Evolutionary conservation across 2,113 vertebrate genomes (phyloP).

Genomic region (Ameiurus melas): DNA sequence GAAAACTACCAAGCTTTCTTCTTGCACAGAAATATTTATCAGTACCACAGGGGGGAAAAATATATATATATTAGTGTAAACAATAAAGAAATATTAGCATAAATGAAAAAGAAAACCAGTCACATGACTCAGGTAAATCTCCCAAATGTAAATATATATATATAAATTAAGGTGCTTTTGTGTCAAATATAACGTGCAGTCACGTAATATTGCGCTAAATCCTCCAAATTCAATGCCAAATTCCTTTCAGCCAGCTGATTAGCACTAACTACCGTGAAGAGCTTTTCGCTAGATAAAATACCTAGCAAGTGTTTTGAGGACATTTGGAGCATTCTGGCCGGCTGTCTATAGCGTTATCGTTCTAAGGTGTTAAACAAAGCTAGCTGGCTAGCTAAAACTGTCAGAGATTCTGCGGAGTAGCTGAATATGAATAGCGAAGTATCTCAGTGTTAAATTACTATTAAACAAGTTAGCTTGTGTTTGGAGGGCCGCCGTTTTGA

Average conservation of each 20-base stretch:
- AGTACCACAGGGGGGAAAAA: too few relatives aligned
- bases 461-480: not conserved
- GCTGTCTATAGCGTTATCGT: not conserved
- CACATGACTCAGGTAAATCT: not conserved
- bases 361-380: not conserved
- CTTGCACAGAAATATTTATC: not conserved
- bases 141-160: not conserved
- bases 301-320: not conserved
- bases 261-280: not conserved
- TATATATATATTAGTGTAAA: not conserved
- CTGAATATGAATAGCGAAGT: not conserved
- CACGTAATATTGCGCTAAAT: too few relatives aligned
- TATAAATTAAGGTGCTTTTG: too few relatives aligned
- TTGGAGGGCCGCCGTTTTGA: not conserved
- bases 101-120: not conserved
- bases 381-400: not conserved
- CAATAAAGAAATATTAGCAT: not conserved
- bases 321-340: not conserved
- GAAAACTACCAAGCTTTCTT: not conserved
- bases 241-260: not conserved
- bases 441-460: not conserved
- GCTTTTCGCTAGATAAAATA: not conserved
- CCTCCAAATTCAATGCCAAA: not conserved
- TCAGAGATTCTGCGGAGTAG: not conserved
- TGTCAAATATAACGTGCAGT: too few relatives aligned